Evolutionary conservation across 1,140 invertebrate species (phyloP).

Genomic region (Brachionus asplanchnoidis): DNA sequence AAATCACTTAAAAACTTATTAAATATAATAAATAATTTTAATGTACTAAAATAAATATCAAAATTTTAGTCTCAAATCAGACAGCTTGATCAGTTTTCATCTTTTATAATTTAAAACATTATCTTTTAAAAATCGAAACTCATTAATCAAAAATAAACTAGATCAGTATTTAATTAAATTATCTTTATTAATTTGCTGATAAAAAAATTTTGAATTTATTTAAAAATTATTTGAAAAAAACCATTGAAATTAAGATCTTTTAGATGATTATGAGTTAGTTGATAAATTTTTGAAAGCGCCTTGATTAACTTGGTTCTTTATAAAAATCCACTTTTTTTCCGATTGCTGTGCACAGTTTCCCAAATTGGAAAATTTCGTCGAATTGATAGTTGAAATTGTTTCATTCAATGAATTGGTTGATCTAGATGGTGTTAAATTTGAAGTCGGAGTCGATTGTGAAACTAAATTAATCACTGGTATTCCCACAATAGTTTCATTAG

Average conservation of each 20-base stretch:
- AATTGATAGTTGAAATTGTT: background rate
- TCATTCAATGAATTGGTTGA: background rate
- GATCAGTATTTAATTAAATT: background rate
- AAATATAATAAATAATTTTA: too few relatives aligned
- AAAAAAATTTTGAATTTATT: background rate
- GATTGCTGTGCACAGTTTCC: background rate
- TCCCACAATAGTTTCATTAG: background rate
- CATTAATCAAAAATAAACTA: background rate
- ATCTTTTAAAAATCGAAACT: too few relatives aligned
- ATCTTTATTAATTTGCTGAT: too few relatives aligned
- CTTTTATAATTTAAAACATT: too few relatives aligned
- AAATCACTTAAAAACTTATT: too few relatives aligned
- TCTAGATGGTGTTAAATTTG: background rate
- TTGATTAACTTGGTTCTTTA: background rate
- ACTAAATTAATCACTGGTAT: background rate
- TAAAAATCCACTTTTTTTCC: background rate
- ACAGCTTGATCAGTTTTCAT: background rate
- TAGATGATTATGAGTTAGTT: background rate
- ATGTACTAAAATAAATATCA: too few relatives aligned
- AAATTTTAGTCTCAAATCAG: background rate
- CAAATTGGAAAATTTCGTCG: background rate
- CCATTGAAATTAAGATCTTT: background rate
- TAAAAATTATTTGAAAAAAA: background rate
- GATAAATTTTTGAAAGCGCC: background rate
- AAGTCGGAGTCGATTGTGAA: background rate